Conservation (phyloP, 2,888 invertebrate species). For the Antitype chi region DNA sequence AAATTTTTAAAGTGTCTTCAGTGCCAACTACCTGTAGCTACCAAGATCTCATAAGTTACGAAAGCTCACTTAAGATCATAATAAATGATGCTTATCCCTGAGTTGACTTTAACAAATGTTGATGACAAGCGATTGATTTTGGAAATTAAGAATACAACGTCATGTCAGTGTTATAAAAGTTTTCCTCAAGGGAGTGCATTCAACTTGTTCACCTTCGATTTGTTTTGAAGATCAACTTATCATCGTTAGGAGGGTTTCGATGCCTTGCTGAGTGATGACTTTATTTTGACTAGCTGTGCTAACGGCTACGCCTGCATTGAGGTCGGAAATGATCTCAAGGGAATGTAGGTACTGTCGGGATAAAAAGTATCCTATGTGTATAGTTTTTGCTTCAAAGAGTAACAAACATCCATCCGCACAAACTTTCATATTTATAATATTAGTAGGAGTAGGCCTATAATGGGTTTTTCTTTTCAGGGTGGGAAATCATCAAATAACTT, state of each 20-base stretch:
- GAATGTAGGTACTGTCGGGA: too few relatives aligned
- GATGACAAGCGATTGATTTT: constrained; percentile 27
- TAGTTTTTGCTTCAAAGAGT: too few relatives aligned
- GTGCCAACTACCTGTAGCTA: background rate
- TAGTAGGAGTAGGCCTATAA: too few relatives aligned
- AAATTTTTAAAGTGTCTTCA: background rate
- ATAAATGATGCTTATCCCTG: constrained; percentile 26
- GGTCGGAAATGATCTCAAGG: too few relatives aligned
- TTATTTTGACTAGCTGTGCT: background rate
- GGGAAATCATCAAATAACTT: too few relatives aligned
- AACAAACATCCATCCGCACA: too few relatives aligned
- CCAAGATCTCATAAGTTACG: constrained; percentile 2
- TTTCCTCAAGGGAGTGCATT: constrained; percentile 55
- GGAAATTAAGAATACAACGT: constrained; percentile 34
- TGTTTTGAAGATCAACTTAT: constrained; percentile 22
- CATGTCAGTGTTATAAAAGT: constrained; percentile 22
- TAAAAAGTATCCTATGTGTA: too few relatives aligned
- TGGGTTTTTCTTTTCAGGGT: too few relatives aligned
- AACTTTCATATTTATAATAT: too few relatives aligned
- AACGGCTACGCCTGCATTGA: too few relatives aligned
- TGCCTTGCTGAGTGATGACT: background rate
- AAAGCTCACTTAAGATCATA: constrained; percentile 1
- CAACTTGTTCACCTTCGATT: constrained; percentile 48
- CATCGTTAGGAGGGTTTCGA: constrained; percentile 2
- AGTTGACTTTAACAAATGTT: constrained; percentile 44